Percentiles rank a stretch among this genome's conserved stretches.
phyloP scores from a whole-genome alignment of 2,113 vertebrate genomes.

The Ancistrus triradiatus region DNA sequence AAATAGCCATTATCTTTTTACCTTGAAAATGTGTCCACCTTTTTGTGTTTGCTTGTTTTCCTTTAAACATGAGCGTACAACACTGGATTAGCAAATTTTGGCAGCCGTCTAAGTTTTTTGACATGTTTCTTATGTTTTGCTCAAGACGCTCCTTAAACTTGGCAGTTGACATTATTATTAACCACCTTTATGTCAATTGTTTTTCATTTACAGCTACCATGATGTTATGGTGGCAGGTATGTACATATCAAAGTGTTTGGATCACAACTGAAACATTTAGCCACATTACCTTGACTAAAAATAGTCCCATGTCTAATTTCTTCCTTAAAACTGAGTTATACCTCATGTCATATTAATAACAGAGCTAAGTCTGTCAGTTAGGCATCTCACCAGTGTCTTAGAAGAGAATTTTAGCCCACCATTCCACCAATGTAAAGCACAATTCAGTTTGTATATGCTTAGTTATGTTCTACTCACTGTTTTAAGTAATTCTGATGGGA shows the following conservation, averaged over 20 bases:
- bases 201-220: conserved; percentile 18
- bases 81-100: conserved; percentile 46
- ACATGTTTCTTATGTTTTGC: background rate
- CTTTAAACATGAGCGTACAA: conserved; percentile 37
- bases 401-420: no score
- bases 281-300: background rate
- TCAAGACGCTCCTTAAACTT: background rate
- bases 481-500: no score
- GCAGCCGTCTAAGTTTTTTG: conserved; percentile 18
- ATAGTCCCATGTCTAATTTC: background rate
- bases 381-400: background rate
- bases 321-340: background rate
- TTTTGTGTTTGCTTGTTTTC: conserved; percentile 31
- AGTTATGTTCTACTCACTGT: no score
- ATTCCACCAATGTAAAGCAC: no score
- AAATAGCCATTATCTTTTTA: background rate
- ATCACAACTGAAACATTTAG: background rate
- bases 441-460: no score
- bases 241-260: background rate
- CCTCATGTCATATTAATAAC: background rate
- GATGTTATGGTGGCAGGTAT: conserved; percentile 39
- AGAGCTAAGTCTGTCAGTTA: background rate
- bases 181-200: background rate
- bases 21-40: background rate
- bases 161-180: background rate